These are phyloP conservation scores for Boulengeromyrus knoepffleri DNA, from an alignment of 2,113 vertebrate species.

Conservation along the genomic window DNA sequence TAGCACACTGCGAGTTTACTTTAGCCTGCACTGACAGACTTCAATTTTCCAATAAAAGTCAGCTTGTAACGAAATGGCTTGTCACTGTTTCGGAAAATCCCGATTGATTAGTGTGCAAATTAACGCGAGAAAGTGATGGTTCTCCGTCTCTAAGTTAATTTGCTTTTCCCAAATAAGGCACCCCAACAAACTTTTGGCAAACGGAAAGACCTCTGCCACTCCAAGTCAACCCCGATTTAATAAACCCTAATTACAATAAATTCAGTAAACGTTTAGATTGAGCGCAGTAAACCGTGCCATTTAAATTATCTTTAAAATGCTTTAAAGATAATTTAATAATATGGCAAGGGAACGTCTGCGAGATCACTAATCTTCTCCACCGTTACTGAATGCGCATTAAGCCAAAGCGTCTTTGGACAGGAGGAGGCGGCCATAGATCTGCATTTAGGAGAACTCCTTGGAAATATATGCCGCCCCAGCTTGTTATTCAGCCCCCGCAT, in stretches of 20 bases:
- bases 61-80: slow-evolving; percentile 32
- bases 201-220: slow-evolving; percentile 56
- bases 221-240: slow-evolving; percentile 62
- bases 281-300: slow-evolving; percentile 62
- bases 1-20: slow-evolving; percentile 22
- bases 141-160: slow-evolving; percentile 60
- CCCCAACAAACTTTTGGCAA: slow-evolving; percentile 59
- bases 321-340: slow-evolving; percentile 69
- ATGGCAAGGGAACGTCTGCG: slow-evolving; percentile 54
- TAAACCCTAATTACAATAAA: slow-evolving; percentile 68
- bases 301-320: slow-evolving; percentile 55
- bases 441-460: slow-evolving; percentile 49
- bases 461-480: slow-evolving; percentile 58
- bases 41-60: slow-evolving; percentile 38
- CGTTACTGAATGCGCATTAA: slow-evolving; percentile 60
- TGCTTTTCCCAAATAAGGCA: slow-evolving; percentile 61
- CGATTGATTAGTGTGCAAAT: slow-evolving; percentile 53
- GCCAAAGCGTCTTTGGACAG: slow-evolving; percentile 56
- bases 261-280: slow-evolving; percentile 72
- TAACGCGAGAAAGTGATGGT: slow-evolving; percentile 52
- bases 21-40: slow-evolving; percentile 18
- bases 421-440: slow-evolving; percentile 64
- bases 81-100: slow-evolving; percentile 34
- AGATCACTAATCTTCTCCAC: slow-evolving; percentile 58
- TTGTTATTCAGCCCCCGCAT: slow-evolving; percentile 55